Evolutionary conservation across 2,888 invertebrate species (phyloP), one percentile per base, ranked within the genome.

Genomic region (Ectemnius lituratus): DNA sequence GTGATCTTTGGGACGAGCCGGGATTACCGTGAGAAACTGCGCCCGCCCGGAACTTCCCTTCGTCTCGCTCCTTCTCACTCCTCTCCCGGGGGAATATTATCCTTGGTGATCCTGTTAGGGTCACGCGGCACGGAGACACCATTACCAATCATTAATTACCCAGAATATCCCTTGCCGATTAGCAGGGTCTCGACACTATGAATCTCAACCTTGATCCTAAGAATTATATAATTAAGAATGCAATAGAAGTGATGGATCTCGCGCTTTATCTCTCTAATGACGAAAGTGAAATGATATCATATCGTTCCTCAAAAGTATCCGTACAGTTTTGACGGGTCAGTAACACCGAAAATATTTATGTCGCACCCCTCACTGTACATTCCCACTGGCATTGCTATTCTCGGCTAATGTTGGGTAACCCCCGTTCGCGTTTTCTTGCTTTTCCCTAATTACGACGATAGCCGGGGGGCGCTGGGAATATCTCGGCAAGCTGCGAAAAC

Each of bases 301-400:
- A 3, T 62, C 68, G 62, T 75, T 76, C 69, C 70, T 78, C 80
- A 66, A 77, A 77, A 79, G 80, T 79, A 70, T 60, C 49, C 74
- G 69, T 73, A 73, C 67, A 76, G 74, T 86, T 85, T 86, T 84
- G 85, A 86, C 86, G 83, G 85, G 80, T 85, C 86, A 81, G 82
- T 85, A 86, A 83, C 83, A 80, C 84, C 75, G 80, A 78, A 79
- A 81, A 82, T 82, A 86, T 86, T 86, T 86, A 86, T 83, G 79
- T 76, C 82, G 73, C 78, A 37, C 68, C 76, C 76, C 70, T 71
- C 69, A 76, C 85, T 80, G 80, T 85, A 85, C 80, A 81, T 75
- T 68, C 83, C 75, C 77, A 70, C 37, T 76, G 81, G 76, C 75
- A 74, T 61, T 67, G 80, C 71, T 84, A 83, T 83, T 83, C 80